A percentile compares a stretch with the other conserved stretches of the same genome.
Conservation (phyloP, 2,113 vertebrate genomes). For the Hipposideros armiger region DNA sequence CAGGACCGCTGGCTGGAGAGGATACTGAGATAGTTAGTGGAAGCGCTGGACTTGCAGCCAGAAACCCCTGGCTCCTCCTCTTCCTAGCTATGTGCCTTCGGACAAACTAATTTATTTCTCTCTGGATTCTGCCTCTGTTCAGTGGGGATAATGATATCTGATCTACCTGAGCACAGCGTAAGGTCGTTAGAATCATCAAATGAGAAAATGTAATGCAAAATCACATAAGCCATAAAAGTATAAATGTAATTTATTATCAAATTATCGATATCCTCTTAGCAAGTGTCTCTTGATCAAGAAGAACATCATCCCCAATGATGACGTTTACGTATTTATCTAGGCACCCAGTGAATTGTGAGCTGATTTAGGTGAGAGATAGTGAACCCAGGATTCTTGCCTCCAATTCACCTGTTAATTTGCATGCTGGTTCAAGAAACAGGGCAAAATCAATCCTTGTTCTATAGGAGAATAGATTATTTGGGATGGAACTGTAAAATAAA, state of each 20-base stretch:
- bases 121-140: conserved; percentile 34
- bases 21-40: neutral
- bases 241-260: conserved; percentile 54
- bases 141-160: neutral
- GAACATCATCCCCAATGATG: conserved; percentile 20
- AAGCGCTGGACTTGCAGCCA: neutral
- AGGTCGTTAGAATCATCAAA: conserved; percentile 41
- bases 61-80: neutral
- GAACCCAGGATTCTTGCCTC: conserved; percentile 21
- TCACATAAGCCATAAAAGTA: neutral
- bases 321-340: conserved; percentile 33
- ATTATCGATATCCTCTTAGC: conserved; percentile 23
- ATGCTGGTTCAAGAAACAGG: conserved; percentile 51
- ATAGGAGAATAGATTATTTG: conserved; percentile 66
- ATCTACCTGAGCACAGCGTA: neutral
- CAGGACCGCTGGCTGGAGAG: neutral
- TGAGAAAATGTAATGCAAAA: conserved; percentile 45
- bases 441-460: conserved; percentile 61
- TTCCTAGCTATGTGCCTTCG: conserved; percentile 2
- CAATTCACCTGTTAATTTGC: conserved; percentile 60
- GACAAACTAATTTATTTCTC: neutral
- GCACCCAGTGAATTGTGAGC: neutral
- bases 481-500: conserved; percentile 55
- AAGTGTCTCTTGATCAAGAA: conserved; percentile 49
- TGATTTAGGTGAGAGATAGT: neutral